Percentiles rank a stretch among this genome's conserved stretches.
Evolutionary conservation across 2,888 invertebrate species (phyloP).

Genomic region (Byasa hedistus): DNA sequence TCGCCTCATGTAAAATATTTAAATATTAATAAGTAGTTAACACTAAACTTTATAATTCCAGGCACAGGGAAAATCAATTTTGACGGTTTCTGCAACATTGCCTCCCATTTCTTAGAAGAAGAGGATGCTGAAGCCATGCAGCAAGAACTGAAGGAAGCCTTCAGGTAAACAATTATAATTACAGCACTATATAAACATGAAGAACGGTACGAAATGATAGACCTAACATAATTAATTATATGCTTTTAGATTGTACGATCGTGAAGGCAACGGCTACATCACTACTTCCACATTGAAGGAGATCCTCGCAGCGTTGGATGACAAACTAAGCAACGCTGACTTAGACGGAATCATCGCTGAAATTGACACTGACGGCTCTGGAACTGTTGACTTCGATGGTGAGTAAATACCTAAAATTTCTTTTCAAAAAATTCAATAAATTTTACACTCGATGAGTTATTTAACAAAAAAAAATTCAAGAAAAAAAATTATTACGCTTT

Average conservation of each 20-base stretch:
- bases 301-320: constrained; percentile 95
- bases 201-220: neutral
- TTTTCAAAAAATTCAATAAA: constrained; percentile 36
- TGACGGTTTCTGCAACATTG: constrained; percentile 95
- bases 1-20: too few relatives aligned
- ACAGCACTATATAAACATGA: neutral
- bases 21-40: neutral
- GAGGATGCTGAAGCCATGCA: constrained; percentile 98
- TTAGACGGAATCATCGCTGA: constrained; percentile 98
- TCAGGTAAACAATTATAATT: constrained; percentile 81
- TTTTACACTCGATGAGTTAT: neutral
- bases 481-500: too few relatives aligned
- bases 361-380: constrained; percentile 98
- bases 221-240: neutral
- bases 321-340: constrained; percentile 94
- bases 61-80: constrained; percentile 95
- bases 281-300: constrained; percentile 94
- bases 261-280: constrained; percentile 96
- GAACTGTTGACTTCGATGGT: constrained; percentile 99
- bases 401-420: neutral
- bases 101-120: constrained; percentile 96
- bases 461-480: neutral
- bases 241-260: constrained; percentile 90
- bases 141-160: constrained; percentile 98
- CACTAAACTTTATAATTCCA: constrained; percentile 48